Evolutionary conservation across 1,140 invertebrate species (phyloP).

Genomic region (Zaprionus tsacasi): DNA sequence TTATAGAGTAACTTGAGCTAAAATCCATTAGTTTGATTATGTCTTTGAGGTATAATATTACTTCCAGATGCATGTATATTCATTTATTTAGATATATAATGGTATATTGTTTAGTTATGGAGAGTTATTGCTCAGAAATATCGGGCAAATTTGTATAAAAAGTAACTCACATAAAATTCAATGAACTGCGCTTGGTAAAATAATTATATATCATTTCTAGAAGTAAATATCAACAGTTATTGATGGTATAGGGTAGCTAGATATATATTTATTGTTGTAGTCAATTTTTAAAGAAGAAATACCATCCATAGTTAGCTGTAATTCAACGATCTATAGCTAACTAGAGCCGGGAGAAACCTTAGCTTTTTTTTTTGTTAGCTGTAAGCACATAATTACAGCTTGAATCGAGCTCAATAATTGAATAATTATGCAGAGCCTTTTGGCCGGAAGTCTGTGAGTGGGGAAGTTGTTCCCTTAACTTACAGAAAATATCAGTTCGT

Average conservation of each 20-base stretch:
- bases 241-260: too few species aligned
- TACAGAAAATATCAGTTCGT: conserved; percentile 6
- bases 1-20: neutral
- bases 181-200: too few species aligned
- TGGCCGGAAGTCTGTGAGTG: conserved; percentile 1
- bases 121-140: too few species aligned
- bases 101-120: too few species aligned
- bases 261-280: too few species aligned
- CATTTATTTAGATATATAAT: too few species aligned
- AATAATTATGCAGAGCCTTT: conserved; percentile 12
- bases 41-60: neutral
- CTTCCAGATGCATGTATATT: neutral
- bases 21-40: neutral
- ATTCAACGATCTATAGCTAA: neutral
- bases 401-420: conserved; percentile 2
- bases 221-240: too few species aligned
- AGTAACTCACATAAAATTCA: too few species aligned
- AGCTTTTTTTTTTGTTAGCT: neutral
- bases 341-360: neutral
- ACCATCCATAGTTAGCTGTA: neutral
- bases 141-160: too few species aligned
- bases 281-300: too few species aligned
- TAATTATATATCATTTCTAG: too few species aligned
- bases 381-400: conserved; percentile 9
- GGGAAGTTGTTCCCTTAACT: neutral